Percentiles rank a stretch among this genome's conserved stretches.
These are phyloP conservation scores for Sterrhoptilus dennistouni DNA, from an alignment of 2,113 vertebrate species.

Conservation along the genomic window DNA sequence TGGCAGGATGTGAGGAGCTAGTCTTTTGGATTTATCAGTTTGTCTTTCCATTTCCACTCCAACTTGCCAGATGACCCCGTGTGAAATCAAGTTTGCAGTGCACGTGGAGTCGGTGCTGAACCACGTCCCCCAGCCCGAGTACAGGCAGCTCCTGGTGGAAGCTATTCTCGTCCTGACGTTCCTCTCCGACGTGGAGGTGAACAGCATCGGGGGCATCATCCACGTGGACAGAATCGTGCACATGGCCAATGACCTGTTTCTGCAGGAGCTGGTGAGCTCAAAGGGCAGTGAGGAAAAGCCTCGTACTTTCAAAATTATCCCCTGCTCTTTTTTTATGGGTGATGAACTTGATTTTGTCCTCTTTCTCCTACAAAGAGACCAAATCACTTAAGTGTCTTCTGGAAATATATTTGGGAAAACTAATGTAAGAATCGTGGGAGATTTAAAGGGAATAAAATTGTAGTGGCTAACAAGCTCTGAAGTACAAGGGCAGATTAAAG, in stretches of 20 bases:
- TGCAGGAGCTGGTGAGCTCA: constrained; percentile 88
- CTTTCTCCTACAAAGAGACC: background rate
- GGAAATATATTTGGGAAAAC: background rate
- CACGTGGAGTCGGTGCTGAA: constrained; percentile 96
- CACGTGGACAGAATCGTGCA: constrained; percentile 88
- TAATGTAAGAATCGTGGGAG: background rate
- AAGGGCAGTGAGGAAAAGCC: background rate
- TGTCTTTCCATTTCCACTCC: background rate
- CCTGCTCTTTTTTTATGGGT: background rate
- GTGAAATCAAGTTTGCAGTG: constrained; percentile 97
- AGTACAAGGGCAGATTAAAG: background rate
- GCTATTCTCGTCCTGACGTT: constrained; percentile 89
- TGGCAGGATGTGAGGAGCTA: background rate
- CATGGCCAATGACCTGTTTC: constrained; percentile 90
- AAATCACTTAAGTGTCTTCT: background rate
- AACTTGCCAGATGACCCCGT: constrained; percentile 87
- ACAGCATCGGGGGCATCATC: constrained; percentile 89
- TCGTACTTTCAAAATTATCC: background rate
- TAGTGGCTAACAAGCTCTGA: background rate
- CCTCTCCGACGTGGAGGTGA: constrained; percentile 87
- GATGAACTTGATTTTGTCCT: background rate
- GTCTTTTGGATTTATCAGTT: background rate
- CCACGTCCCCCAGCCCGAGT: constrained; percentile 94
- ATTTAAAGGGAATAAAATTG: background rate
- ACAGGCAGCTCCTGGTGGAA: constrained; percentile 95